Percentiles rank a stretch among this genome's conserved stretches.
Evolutionary conservation across 1,140 invertebrate genomes (phyloP).

Genomic region (Micrasema minimum): DNA sequence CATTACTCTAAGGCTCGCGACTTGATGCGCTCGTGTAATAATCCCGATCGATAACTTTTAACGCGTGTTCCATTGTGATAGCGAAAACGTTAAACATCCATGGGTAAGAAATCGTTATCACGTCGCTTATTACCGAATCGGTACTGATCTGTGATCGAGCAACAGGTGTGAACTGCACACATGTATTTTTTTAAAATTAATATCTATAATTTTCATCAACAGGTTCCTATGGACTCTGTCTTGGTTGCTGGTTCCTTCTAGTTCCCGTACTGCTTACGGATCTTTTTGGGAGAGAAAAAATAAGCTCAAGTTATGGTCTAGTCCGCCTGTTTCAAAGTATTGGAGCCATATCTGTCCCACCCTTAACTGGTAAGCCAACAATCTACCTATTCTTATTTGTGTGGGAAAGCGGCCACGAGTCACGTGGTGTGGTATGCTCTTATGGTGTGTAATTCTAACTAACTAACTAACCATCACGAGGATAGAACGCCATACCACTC

Average conservation of each 20-base stretch:
- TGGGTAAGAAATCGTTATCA: too few relatives aligned
- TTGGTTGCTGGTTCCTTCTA: conserved; percentile 80
- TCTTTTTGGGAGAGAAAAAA: conserved; percentile 77
- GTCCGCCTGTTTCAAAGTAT: conserved; percentile 80
- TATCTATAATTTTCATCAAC: too few relatives aligned
- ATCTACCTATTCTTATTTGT: neutral
- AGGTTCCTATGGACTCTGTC: conserved; percentile 75
- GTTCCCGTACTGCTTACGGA: conserved; percentile 79
- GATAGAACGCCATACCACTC: too few relatives aligned
- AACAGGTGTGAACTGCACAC: neutral
- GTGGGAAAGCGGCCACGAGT: too few relatives aligned
- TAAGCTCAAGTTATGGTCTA: conserved; percentile 79
- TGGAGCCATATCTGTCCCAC: conserved; percentile 78
- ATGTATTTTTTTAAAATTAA: too few relatives aligned
- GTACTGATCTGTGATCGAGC: neutral
- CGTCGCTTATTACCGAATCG: too few relatives aligned
- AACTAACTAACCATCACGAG: too few relatives aligned
- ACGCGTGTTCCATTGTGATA: neutral
- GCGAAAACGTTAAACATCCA: neutral
- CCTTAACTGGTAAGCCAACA: conserved; percentile 68
- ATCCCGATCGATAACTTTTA: too few relatives aligned
- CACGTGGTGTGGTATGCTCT: too few relatives aligned
- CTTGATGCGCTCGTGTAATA: too few relatives aligned
- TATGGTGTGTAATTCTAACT: too few relatives aligned
- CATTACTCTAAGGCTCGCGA: too few relatives aligned